A percentile compares a stretch with the other conserved stretches of the same genome.
These are phyloP conservation scores for Trigoniulus corallinus DNA, from an alignment of 1,140 invertebrate genomes.

Conservation along the genomic window DNA sequence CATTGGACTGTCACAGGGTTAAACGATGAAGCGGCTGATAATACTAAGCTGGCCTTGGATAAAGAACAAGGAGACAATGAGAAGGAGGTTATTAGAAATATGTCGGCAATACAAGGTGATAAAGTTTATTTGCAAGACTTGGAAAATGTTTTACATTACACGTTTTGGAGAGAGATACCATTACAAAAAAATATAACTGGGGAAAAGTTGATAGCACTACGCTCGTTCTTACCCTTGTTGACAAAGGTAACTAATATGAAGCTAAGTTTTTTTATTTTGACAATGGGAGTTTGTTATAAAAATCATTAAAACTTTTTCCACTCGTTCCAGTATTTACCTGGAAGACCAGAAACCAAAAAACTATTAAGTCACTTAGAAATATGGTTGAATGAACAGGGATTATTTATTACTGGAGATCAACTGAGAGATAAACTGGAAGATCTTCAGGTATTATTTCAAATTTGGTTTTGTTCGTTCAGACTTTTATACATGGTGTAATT, in stretches of 20 bases:
- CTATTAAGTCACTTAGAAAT: slow-evolving; percentile 33
- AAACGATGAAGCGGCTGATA: no score
- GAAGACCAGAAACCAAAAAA: slow-evolving; percentile 38
- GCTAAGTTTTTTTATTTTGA: neutral
- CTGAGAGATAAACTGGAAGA: slow-evolving; percentile 17
- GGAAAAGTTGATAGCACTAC: slow-evolving; percentile 48
- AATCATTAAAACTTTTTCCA: neutral
- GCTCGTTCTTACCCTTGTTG: slow-evolving; percentile 50
- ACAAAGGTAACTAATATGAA: slow-evolving; percentile 25
- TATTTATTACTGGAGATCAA: slow-evolving; percentile 15
- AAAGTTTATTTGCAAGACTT: slow-evolving; percentile 64
- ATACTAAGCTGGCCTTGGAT: no score
- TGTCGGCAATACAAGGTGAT: slow-evolving; percentile 22
- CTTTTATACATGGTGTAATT: no score
- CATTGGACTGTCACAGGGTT: no score
- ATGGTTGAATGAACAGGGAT: slow-evolving; percentile 13
- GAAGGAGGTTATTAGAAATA: neutral
- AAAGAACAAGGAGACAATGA: no score
- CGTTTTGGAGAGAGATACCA: slow-evolving; percentile 61
- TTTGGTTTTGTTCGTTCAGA: neutral
- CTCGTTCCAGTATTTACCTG: slow-evolving; percentile 44
- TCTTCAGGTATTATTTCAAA: slow-evolving; percentile 14
- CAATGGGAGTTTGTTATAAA: neutral
- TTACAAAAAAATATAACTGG: slow-evolving; percentile 45
- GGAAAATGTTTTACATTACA: slow-evolving; percentile 61